Conservation (phyloP, 2,797 vertebrate genomes). For the Ctenopoma kingsleyae region DNA sequence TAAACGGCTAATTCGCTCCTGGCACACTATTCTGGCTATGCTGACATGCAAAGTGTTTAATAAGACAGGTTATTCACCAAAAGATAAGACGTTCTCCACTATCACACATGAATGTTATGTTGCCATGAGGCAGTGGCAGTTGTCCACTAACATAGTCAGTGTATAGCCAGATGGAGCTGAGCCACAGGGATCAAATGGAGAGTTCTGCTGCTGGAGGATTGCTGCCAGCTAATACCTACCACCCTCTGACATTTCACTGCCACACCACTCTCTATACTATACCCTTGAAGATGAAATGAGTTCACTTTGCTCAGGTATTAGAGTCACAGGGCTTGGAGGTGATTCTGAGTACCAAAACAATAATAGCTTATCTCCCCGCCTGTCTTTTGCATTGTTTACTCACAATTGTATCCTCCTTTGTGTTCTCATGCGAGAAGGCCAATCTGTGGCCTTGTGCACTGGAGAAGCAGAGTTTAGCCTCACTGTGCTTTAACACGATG, state of each 20-base stretch:
- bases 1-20: slow-evolving; percentile 48
- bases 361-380: slow-evolving; percentile 47
- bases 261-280: slow-evolving; percentile 29
- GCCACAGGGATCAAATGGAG: slow-evolving; percentile 76
- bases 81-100: slow-evolving; percentile 50
- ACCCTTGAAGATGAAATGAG: slow-evolving; percentile 61
- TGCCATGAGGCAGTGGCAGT: slow-evolving; percentile 63
- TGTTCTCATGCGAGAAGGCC: slow-evolving; percentile 60
- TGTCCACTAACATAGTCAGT: slow-evolving; percentile 71
- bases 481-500: slow-evolving; percentile 62
- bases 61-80: slow-evolving; percentile 54
- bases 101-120: slow-evolving; percentile 46
- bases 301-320: slow-evolving; percentile 60
- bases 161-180: slow-evolving; percentile 77
- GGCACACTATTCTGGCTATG: slow-evolving; percentile 29
- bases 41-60: slow-evolving; percentile 44
- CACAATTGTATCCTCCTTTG: slow-evolving; percentile 35
- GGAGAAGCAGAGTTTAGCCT: slow-evolving; percentile 60
- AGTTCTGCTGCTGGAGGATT: slow-evolving; percentile 67
- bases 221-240: slow-evolving; percentile 73
- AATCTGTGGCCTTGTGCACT: slow-evolving; percentile 58
- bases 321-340: slow-evolving; percentile 29
- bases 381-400: slow-evolving; percentile 63
- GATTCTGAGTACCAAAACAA: slow-evolving; percentile 47
- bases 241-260: slow-evolving; percentile 66